phyloP scores from a whole-genome alignment of 2,113 vertebrate species.

The Xiphias gladius region DNA sequence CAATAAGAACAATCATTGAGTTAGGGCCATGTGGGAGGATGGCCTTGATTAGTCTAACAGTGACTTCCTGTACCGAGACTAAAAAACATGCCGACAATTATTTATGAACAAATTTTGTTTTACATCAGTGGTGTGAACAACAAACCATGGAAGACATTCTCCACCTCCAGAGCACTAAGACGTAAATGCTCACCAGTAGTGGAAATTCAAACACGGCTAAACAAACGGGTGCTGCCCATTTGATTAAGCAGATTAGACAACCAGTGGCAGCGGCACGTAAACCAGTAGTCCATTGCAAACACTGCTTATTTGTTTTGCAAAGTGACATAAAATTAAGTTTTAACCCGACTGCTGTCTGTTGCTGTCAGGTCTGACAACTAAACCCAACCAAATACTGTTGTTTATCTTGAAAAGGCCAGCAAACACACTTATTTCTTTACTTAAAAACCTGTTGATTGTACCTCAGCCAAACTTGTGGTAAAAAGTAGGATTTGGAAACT shows the following conservation, averaged over 20 bases:
- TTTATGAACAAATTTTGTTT: not conserved
- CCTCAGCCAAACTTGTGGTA: not conserved
- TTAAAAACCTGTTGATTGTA: not conserved
- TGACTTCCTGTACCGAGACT: conserved; percentile 23
- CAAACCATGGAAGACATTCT: not conserved
- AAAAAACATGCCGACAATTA: not conserved
- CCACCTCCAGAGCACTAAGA: not conserved
- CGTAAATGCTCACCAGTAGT: conserved; percentile 12
- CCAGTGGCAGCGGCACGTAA: conserved; percentile 20
- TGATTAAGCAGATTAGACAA: conserved; percentile 52
- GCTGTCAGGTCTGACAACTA: conserved; percentile 18
- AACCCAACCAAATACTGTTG: not conserved
- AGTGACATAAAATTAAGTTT: conserved; percentile 15
- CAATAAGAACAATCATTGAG: conserved; percentile 48
- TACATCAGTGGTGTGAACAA: not conserved
- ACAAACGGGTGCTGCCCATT: conserved; percentile 8
- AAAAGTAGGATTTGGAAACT: not conserved
- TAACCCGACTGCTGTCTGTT: not conserved
- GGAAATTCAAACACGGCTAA: conserved; percentile 57
- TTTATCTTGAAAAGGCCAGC: not conserved
- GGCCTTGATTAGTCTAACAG: conserved; percentile 28
- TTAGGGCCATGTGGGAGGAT: conserved; percentile 34
- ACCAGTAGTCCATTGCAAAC: conserved; percentile 62
- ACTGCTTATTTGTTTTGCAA: conserved; percentile 60
- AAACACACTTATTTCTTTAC: conserved; percentile 19